phyloP scores from a whole-genome alignment of 2,797 vertebrate genomes.

The Philypnodon macrostomus region DNA sequence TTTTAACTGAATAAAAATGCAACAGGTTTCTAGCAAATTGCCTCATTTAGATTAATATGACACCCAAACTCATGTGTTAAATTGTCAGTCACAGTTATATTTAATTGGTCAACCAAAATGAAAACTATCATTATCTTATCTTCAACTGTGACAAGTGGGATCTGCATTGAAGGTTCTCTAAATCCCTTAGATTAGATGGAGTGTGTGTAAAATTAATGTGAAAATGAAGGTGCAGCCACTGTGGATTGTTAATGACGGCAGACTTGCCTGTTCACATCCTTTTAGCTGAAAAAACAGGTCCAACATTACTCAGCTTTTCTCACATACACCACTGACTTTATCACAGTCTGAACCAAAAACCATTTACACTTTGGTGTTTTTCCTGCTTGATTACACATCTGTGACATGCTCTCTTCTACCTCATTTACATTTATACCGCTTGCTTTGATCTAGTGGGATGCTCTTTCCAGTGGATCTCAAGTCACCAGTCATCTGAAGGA shows the following conservation, averaged over 20 bases:
- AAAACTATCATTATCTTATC: slow-evolving; percentile 13
- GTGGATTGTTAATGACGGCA: slow-evolving; percentile 38
- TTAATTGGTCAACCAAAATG: slow-evolving; percentile 8
- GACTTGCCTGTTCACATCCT: slow-evolving; percentile 29
- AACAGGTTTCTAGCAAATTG: no score
- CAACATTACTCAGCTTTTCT: slow-evolving; percentile 17
- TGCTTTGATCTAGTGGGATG: slow-evolving; percentile 35
- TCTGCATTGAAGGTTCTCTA: slow-evolving; percentile 16
- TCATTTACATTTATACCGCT: slow-evolving; percentile 24
- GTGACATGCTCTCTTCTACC: slow-evolving; percentile 8
- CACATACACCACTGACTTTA: slow-evolving; percentile 5
- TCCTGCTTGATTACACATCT: slow-evolving; percentile 13
- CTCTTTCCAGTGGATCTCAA: slow-evolving; percentile 42
- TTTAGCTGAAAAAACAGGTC: slow-evolving; percentile 20
- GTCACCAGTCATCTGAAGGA: slow-evolving; percentile 45
- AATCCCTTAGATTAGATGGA: slow-evolving; percentile 25
- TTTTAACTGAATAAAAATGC: no score
- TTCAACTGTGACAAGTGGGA: slow-evolving; percentile 12
- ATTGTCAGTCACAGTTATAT: neutral
- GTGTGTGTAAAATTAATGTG: slow-evolving; percentile 20
- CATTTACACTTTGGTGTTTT: neutral
- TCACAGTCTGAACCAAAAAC: slow-evolving; percentile 4
- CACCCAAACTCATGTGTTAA: no score
- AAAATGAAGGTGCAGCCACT: slow-evolving; percentile 41
- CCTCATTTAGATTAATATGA: no score